A percentile compares a stretch with the other conserved stretches of the same genome.
Evolutionary conservation across 2,888 invertebrate genomes (phyloP).

Genomic region (Frankliniella intonsa): DNA sequence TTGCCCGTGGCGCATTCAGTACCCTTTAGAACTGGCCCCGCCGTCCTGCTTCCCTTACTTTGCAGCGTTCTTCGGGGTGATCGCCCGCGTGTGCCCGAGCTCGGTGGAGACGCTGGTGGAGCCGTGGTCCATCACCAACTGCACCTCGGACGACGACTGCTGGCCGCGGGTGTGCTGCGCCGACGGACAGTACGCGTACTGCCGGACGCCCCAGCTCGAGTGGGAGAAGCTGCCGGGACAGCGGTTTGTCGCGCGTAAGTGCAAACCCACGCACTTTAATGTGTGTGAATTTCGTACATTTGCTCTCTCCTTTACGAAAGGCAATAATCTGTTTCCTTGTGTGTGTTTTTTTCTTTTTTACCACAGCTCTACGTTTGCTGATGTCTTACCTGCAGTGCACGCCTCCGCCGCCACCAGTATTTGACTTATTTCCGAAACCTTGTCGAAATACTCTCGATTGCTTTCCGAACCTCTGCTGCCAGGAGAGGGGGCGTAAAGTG

Average conservation of each 20-base stretch:
- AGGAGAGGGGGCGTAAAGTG: conserved; percentile 65
- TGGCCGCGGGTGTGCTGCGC: conserved; percentile 73
- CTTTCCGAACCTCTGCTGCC: conserved; percentile 75
- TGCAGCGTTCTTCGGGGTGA: conserved; percentile 63
- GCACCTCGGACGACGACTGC: conserved; percentile 64
- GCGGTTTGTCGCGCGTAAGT: not conserved
- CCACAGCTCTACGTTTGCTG: conserved; percentile 40
- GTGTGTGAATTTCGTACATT: too few species aligned
- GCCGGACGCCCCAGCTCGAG: conserved; percentile 52
- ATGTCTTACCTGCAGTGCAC: conserved; percentile 68
- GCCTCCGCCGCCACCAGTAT: conserved; percentile 60
- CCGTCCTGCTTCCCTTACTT: too few species aligned
- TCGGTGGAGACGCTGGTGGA: conserved; percentile 59
- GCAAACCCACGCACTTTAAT: conserved; percentile 28
- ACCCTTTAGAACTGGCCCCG: too few species aligned
- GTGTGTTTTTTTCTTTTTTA: conserved; percentile 18
- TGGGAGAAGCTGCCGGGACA: conserved; percentile 37
- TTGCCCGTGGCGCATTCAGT: too few species aligned
- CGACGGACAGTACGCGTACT: conserved; percentile 61
- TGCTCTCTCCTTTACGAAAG: too few species aligned
- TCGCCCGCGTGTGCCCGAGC: conserved; percentile 64
- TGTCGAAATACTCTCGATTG: conserved; percentile 69
- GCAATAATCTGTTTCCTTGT: conserved; percentile 12
- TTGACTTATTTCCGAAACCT: conserved; percentile 64
- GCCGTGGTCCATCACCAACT: conserved; percentile 61